Evolutionary conservation across 2,113 vertebrate genomes (phyloP), one percentile per base, ranked within the genome.

Genomic region (Pongo abelii): DNA sequence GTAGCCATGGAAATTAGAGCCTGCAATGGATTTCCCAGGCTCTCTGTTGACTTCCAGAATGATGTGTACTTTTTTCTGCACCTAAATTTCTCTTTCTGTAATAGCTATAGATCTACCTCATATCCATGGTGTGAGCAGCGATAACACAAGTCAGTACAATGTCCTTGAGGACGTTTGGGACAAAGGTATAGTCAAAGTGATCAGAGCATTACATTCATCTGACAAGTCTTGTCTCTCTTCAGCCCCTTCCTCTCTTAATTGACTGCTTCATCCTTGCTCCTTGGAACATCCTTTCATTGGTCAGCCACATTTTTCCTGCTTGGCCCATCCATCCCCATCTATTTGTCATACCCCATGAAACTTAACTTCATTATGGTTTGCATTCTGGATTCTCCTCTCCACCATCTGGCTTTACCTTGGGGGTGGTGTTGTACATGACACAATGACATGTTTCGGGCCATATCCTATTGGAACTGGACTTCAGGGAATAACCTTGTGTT

Each of bases 111-210:
- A 7, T 23, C 95, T 61, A 46, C 97, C 87, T 38, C 95, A 18
- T 57, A 38, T 52, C 77, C 48, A 0, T 3, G 90, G 55, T 38
- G 55, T 55, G 83, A 95, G 67, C 93, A 4, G 74, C 18, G 2
- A 20, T 64, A 32, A 57, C 67, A 22, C 69, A 67, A 85, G 80
- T 74, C 93, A 69, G 77, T 77, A 46, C 75, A 84, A 22, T 57
- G 90, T 46, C 74, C 61, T 74, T 50, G 90, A 79, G 84, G 95
- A 91, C 84, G 55, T 85, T 81, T 94, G 93, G 97, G 88, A 94
- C 35, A 59, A 91, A 98, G 97, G 96, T 96, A 97, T 77, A 30
- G 92, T 96, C 87, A 11, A 12, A 74, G 72, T 27, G 55, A 67
- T 57, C 43, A 18, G 57, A 85, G 84, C n/a, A 0, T 43, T 57